These are phyloP conservation scores for Oceanodroma tethys DNA, from an alignment of 2,113 vertebrate genomes.

Conservation along the genomic window DNA sequence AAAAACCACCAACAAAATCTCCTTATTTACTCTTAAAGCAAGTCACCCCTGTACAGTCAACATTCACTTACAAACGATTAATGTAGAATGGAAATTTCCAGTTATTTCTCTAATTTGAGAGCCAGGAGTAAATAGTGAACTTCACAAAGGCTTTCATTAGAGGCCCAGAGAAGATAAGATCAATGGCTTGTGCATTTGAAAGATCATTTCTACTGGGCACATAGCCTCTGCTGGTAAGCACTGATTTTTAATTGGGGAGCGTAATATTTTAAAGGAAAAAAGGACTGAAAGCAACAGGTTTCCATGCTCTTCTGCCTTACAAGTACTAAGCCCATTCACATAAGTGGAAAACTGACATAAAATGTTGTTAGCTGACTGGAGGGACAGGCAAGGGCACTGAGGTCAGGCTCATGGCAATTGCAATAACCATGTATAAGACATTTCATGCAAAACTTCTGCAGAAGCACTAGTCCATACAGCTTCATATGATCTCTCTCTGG, in stretches of 20 bases:
- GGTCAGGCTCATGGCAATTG: neutral
- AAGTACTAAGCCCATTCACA: neutral
- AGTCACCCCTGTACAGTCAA: neutral
- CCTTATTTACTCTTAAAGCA: slow-evolving; percentile 18
- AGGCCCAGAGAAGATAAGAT: neutral
- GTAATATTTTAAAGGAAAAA: neutral
- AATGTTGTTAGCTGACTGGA: neutral
- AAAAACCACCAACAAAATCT: neutral
- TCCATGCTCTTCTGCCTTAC: neutral
- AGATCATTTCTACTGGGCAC: neutral
- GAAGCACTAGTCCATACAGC: neutral
- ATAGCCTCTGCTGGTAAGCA: neutral
- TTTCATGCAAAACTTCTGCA: neutral
- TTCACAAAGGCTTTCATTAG: neutral
- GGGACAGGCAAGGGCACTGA: neutral
- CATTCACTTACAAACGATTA: neutral
- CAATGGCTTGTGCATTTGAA: neutral
- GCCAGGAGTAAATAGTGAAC: neutral
- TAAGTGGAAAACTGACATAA: neutral
- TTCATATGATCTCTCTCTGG: neutral
- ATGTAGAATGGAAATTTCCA: neutral
- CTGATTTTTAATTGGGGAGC: neutral
- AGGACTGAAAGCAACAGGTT: neutral
- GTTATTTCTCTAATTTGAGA: neutral
- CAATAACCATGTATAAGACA: fast-evolving